Percentiles rank a stretch among this genome's conserved stretches.
phyloP scores from a whole-genome alignment of 2,797 vertebrate genomes.

The Lophotriccus pileatus region DNA sequence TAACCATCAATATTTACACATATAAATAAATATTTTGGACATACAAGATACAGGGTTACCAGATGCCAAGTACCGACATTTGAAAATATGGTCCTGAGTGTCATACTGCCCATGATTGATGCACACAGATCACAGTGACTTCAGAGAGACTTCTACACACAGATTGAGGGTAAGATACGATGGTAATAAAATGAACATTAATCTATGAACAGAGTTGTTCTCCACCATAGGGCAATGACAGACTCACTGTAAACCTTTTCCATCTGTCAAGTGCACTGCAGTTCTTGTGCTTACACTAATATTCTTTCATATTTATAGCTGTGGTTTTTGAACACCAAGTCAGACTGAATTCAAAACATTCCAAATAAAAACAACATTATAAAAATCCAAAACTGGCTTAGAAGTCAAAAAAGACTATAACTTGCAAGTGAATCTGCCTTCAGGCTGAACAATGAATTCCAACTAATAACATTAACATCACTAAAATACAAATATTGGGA shows the following conservation, averaged over 20 bases:
- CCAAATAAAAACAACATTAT: neutral
- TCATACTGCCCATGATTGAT: neutral
- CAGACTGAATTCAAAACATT: neutral
- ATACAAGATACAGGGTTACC: neutral
- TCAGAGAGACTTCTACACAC: slow-evolving; percentile 11
- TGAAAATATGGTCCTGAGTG: neutral
- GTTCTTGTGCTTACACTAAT: neutral
- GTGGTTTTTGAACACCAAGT: neutral
- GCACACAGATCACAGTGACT: neutral
- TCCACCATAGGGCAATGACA: slow-evolving; percentile 26
- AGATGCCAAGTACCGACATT: neutral
- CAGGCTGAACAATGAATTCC: neutral
- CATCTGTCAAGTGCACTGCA: slow-evolving; percentile 1
- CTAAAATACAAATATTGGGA: neutral
- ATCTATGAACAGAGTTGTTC: slow-evolving; percentile 15
- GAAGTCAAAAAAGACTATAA: neutral
- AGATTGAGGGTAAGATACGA: slow-evolving; percentile 22
- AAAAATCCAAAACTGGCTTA: neutral
- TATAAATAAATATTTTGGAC: neutral
- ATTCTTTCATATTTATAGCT: neutral
- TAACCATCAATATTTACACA: neutral
- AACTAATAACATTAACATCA: neutral
- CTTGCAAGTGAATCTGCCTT: neutral
- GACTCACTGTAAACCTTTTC: slow-evolving; percentile 31
- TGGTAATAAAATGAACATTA: slow-evolving; percentile 45